phyloP scores from a whole-genome alignment of 2,113 vertebrate species.

The Tapirus terrestris region DNA sequence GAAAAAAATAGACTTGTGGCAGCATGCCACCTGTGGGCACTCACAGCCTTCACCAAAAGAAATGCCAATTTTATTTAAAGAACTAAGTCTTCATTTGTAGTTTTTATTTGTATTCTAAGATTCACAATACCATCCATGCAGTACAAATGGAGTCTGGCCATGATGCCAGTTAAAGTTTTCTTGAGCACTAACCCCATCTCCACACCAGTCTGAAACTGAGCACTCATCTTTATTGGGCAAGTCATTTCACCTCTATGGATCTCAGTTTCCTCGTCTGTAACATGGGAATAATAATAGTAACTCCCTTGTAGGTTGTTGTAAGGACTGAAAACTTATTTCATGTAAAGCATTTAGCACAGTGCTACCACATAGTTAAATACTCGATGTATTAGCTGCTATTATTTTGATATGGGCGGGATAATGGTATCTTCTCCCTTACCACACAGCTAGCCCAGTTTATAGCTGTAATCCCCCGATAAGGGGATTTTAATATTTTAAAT shows the following conservation, averaged over 20 bases:
- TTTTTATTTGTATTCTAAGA: conserved; percentile 47
- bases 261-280: not conserved
- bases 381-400: not conserved
- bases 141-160: not conserved
- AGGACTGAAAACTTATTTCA: conserved; percentile 1
- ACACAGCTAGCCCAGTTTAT: not conserved
- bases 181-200: not conserved
- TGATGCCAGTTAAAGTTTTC: not conserved
- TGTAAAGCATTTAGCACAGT: not conserved
- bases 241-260: not conserved
- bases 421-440: not conserved
- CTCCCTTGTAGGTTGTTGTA: not conserved
- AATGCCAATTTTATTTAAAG: not conserved
- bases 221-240: not conserved
- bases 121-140: not conserved
- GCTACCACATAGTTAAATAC: not conserved
- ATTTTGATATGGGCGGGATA: not conserved
- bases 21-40: not conserved
- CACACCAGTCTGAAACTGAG: conserved; percentile 16
- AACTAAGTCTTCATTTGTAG: conserved; percentile 31
- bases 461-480: not conserved
- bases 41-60: conserved; percentile 18
- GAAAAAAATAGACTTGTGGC: not conserved
- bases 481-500: not conserved
- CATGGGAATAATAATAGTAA: not conserved